A percentile compares a stretch with the other conserved stretches of the same genome.
Conservation (phyloP, 2,113 vertebrate species). For the Fukomys damarensis region DNA sequence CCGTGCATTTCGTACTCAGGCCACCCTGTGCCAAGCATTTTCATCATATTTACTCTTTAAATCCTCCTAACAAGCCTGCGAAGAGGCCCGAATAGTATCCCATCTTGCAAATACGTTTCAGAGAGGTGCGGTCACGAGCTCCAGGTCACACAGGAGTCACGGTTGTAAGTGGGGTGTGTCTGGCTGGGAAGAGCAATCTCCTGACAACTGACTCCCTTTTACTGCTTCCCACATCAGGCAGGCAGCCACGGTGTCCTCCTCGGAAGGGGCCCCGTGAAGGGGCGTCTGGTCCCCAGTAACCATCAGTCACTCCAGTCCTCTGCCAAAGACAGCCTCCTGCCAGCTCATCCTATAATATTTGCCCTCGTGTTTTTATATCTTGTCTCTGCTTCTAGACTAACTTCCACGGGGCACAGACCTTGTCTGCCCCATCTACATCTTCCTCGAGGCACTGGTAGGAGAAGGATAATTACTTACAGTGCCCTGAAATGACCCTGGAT, state of each 20-base stretch:
- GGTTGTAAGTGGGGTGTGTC: not conserved
- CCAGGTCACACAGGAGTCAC: not conserved
- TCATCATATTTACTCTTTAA: not conserved
- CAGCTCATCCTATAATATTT: not conserved
- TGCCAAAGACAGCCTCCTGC: not conserved
- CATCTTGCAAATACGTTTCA: not conserved
- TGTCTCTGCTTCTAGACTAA: not conserved
- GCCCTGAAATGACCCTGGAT: constrained; percentile 13
- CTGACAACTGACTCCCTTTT: not conserved
- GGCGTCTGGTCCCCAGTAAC: fast-evolving
- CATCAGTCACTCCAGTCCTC: not conserved
- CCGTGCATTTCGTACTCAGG: not conserved
- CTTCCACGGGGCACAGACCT: not conserved
- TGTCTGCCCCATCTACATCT: not conserved
- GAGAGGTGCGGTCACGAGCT: not conserved
- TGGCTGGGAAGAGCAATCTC: not conserved
- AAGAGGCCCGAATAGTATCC: not conserved
- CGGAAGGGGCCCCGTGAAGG: not conserved
- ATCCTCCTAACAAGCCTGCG: not conserved
- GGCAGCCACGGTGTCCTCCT: not conserved
- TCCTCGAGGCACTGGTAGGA: not conserved
- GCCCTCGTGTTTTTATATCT: not conserved
- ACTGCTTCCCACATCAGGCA: not conserved
- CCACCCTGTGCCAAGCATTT: not conserved
- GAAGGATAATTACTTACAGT: not conserved